phyloP scores from a whole-genome alignment of 1,140 invertebrate species.

The Ceratitis capitata region DNA sequence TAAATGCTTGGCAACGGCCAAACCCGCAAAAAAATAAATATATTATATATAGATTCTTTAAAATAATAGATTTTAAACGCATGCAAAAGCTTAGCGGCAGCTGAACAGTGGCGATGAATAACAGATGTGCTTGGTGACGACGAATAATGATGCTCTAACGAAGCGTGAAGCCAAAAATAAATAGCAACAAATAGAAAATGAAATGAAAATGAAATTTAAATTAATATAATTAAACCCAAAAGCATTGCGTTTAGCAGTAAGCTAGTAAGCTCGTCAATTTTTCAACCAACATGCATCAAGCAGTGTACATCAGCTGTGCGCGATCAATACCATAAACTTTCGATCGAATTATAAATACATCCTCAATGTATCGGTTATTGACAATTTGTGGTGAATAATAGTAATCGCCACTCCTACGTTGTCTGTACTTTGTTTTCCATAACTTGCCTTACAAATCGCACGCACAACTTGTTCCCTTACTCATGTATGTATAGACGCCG shows the following conservation, averaged over 20 bases:
- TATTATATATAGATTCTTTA: too few species aligned
- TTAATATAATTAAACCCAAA: too few species aligned
- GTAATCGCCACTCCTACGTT: not conserved
- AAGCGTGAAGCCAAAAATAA: not conserved
- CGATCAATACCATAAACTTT: not conserved
- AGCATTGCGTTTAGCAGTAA: too few species aligned
- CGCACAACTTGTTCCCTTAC: too few species aligned
- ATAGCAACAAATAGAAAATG: too few species aligned
- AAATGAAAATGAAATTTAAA: too few species aligned
- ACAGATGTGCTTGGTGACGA: not conserved
- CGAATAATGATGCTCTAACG: not conserved
- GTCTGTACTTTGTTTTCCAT: not conserved
- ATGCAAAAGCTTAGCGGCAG: not conserved
- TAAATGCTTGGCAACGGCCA: not conserved
- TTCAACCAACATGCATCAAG: not conserved
- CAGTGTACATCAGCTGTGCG: not conserved
- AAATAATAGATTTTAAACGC: not conserved
- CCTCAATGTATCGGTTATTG: not conserved
- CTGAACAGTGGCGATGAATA: not conserved
- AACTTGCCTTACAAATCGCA: not conserved
- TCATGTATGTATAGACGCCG: not conserved
- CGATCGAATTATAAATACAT: not conserved
- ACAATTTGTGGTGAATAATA: not conserved
- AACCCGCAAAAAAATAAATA: not conserved
- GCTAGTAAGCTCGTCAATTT: not conserved